phyloP scores from a whole-genome alignment of 2,888 invertebrate genomes.

The Nomada flava region DNA sequence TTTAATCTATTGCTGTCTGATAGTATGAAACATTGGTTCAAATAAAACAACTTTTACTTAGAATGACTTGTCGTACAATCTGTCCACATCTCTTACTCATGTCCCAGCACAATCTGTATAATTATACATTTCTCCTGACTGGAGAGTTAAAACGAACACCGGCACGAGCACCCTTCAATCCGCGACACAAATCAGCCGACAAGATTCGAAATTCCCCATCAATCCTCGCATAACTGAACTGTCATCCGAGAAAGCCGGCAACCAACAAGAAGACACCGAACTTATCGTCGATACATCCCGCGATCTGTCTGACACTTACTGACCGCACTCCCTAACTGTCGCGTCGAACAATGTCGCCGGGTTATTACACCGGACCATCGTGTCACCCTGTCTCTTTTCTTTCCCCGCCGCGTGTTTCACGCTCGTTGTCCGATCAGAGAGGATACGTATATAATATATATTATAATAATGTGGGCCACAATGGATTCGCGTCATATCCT shows the following conservation, averaged over 20 bases:
- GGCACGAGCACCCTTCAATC: too few species aligned
- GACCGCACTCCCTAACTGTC: conserved; percentile 73
- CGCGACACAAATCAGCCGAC: too few species aligned
- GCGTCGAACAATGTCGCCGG: conserved; percentile 76
- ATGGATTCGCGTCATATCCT: conserved; percentile 84
- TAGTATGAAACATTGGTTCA: too few species aligned
- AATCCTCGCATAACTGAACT: neutral
- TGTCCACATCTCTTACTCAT: too few species aligned
- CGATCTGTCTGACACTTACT: conserved; percentile 66
- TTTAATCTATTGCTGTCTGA: too few species aligned
- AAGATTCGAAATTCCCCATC: too few species aligned
- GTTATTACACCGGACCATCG: conserved; percentile 67
- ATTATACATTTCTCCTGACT: too few species aligned
- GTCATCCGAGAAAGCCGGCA: too few species aligned
- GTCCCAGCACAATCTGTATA: too few species aligned
- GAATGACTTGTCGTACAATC: too few species aligned
- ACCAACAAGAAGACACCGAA: neutral
- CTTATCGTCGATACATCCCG: conserved; percentile 39
- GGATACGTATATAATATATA: conserved; percentile 73
- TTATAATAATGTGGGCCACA: conserved; percentile 82
- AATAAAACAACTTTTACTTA: too few species aligned
- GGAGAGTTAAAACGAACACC: too few species aligned
- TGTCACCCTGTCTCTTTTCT: conserved; percentile 59
- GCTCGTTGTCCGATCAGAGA: conserved; percentile 59
- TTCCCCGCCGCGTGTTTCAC: conserved; percentile 52